phyloP scores from a whole-genome alignment of 2,113 vertebrate species.

The Gyps fulvus region DNA sequence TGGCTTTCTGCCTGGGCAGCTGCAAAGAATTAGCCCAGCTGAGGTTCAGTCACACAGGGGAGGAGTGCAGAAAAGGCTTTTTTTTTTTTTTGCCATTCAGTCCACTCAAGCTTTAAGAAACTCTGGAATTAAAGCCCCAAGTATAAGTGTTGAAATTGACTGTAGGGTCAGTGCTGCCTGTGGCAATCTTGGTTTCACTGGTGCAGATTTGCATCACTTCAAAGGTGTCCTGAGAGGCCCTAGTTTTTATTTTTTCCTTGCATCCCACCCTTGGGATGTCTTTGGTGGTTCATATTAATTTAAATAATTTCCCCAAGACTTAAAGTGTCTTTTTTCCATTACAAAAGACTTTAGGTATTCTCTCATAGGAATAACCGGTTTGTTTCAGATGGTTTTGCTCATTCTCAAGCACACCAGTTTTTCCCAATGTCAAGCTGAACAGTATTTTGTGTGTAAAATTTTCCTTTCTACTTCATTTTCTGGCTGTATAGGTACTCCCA shows the following conservation, averaged over 20 bases:
- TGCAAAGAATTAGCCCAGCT: constrained; percentile 21
- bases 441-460: neutral
- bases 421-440: neutral
- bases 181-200: neutral
- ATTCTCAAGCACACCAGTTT: neutral
- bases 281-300: neutral
- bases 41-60: neutral
- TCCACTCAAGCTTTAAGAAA: neutral
- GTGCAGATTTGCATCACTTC: neutral
- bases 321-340: neutral
- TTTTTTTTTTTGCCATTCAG: neutral
- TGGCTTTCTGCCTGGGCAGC: constrained; percentile 40
- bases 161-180: neutral
- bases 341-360: neutral
- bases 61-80: neutral
- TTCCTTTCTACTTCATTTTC: neutral
- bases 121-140: neutral
- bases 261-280: neutral
- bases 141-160: neutral
- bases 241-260: neutral
- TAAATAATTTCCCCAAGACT: neutral
- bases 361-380: neutral
- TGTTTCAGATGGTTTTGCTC: neutral
- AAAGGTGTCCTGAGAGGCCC: neutral
- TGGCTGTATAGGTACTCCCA: neutral